Evolutionary conservation across 2,888 invertebrate genomes (phyloP), one percentile per base, ranked within the genome.

Genomic region (Teleiodes luculella): DNA sequence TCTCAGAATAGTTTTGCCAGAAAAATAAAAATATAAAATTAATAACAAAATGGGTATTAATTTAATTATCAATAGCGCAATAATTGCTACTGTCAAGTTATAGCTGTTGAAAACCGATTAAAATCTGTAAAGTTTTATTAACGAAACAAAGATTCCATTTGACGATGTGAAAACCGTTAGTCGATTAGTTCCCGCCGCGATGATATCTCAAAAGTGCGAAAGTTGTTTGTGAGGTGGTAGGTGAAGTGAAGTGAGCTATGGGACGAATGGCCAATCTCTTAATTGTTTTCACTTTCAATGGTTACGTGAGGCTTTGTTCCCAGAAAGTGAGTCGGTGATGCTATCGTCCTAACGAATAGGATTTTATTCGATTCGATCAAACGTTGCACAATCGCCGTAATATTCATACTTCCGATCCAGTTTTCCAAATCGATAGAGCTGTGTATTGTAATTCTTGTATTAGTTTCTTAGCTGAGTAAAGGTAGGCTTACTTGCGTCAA

Each of bases 251-350:
- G 43, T 43, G 28, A 13, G 20, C n/a, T 24, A 20, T 43, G 20
- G n/a, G 33, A 11, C 18, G 18, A 20, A 20, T 33, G 30, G 31
- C 18, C 47, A 16, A 47, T 47, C 47, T 72, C 76, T 79, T 83
- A 83, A 85, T 84, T 86, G 80, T 84, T 85, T 84, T 83, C 79
- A 74, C 83, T 86, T 85, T 85, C 77, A 64, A 72, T 73, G 73
- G 72, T 82, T 83, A 77, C 79, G 76, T 76, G 66, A 63, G 69
- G 73, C 75, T 74, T 83, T 81, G 78, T 81, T 79, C 73, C 75
- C 74, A 68, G 67, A 39, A 20, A 43, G 66, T 65, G 59, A 67
- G 67, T 62, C 66, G 64, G 60, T 57, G 83, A 86, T 83, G 60
- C 62, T 82, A 86, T 86, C 86, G 74, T 58, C 65, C 67, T 80